phyloP scores from a whole-genome alignment of 2,113 vertebrate species.

The Leiothrix lutea region DNA sequence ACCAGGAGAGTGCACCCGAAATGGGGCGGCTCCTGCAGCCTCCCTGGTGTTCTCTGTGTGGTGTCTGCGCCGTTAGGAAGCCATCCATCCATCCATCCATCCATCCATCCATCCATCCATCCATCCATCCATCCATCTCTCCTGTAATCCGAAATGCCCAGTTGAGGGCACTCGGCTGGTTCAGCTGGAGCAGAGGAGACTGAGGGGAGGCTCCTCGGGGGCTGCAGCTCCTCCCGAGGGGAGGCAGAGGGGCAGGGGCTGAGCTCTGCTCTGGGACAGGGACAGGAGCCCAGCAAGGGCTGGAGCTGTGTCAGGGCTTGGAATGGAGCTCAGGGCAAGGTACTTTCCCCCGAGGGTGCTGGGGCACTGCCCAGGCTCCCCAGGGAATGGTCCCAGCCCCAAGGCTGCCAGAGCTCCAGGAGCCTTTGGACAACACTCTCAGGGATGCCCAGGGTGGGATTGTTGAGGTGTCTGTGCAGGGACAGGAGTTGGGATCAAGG shows the following conservation, averaged over 20 bases:
- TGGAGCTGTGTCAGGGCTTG: not conserved
- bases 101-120: not conserved
- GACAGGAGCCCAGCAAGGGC: not conserved
- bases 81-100: accelerated
- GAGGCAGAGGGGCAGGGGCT: not conserved
- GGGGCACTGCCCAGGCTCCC: not conserved
- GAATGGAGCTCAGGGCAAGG: not conserved
- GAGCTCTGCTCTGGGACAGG: not conserved
- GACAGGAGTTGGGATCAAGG: accelerated
- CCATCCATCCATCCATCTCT: not conserved
- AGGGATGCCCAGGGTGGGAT: not conserved
- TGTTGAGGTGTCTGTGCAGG: not conserved
- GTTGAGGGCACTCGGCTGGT: not conserved
- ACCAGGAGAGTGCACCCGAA: too few relatives aligned
- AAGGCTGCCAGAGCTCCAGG: not conserved
- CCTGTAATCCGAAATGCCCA: not conserved
- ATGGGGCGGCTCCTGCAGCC: not conserved
- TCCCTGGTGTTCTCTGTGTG: not conserved
- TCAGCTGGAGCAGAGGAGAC: not conserved
- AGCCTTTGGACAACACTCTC: not conserved
- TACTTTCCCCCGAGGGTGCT: not conserved
- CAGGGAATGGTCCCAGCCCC: not conserved
- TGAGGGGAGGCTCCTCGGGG: not conserved
- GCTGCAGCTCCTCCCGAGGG: not conserved
- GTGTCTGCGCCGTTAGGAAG: not conserved